Base-by-base conservation (phyloP, 23 tunicate species). In the Trididemnum clinides region DNA sequence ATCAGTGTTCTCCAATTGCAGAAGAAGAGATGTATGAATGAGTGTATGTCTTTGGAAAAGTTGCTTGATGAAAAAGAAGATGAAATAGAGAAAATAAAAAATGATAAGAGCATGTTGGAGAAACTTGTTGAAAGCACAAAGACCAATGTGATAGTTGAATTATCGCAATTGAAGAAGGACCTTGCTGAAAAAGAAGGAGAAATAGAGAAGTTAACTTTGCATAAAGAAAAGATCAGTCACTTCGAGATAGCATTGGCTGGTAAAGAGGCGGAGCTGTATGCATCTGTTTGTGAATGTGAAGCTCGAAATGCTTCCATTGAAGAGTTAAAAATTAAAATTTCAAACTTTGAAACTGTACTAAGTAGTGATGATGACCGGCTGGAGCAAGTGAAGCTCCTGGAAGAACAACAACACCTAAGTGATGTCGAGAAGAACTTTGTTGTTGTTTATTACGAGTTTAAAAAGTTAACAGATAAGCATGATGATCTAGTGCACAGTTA, bases 391-490 rank as follows among this genome's bases (percentile, higher is more conserved):
- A 64, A 78, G 69, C 18, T 78, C 7, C 78, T 86, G 21, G 65
- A 86, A 39, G 85, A 39, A 30, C 58, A 74, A 34, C 21, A 33
- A 34, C 72, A 85, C 36, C 82, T 85, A 34, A 73, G 82, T 1
- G 88, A 85, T 1, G 57, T 73, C 27, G 88, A 85, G 34, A 73
- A 74, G 34, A 74, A 85, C 28, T 85, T 85, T 62, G 29, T 85
- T 19, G 62, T 62, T 27, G 34, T 85, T 19, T 85, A 85, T 74
- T 59, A 74, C 28, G 73, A 85, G 1, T 85, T 12, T 19, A 2
- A 33, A 23, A 51, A 64, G 64, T 35, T 51, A 26, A 26, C 66
- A 27, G 28, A 26, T 19, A 27, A 78, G 10, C 28, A 54, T 78
- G 35, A 54, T 25, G 66, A 25, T 28, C 66, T 59, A 5, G 25